Base-by-base conservation (phyloP, 2,797 vertebrate genomes). In the Falco rusticolus region DNA sequence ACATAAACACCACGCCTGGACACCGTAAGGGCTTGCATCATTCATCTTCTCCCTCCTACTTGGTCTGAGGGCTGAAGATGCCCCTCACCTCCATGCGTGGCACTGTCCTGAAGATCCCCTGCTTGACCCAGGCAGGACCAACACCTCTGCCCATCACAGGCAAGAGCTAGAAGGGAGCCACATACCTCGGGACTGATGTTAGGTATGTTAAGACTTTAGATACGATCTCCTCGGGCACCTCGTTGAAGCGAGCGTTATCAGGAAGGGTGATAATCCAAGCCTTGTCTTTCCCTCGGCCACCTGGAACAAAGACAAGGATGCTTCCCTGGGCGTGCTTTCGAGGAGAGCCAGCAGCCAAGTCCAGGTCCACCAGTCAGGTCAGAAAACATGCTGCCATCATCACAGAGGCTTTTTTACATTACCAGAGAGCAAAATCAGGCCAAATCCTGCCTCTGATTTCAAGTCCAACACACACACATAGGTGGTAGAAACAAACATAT, bases 231-330 rank as follows among this genome's bases (percentile, higher is more conserved):
- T 99, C 98, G 1, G 99, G 98, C 96, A 99, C 98, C 93, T 99
- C 98, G 48, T 97, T 98, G 98, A 99, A 99, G 89, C 97, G 98
- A 39, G 98, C 98, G 64, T 98, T 99, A 97, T 99, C 99, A 11
- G 99, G 99, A 87, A 99, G 98, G 3, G 99, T 99, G 98, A 99
- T 98, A 94, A 99, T 99, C 98, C 99, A 99, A n/a, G 98, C 98
- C 53, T 99, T 99, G 93, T 99, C 98, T 94, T 98, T 99, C 48
- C 99, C 99, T 56, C 98, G 98, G 20, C 99, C 99, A 65, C 99
- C 99, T 99, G 93, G 51, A 89, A 94, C 16, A 89, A n/a, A 79
- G 47, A 91, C 39, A 89, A 12, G 37, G 83, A 66, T 33, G 53
- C 6, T 68, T 13, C 54, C 48, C n/a, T 60, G 74, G 63, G 16